phyloP scores from a whole-genome alignment of 2,888 invertebrate species.

The Cosmopolites sordidus region DNA sequence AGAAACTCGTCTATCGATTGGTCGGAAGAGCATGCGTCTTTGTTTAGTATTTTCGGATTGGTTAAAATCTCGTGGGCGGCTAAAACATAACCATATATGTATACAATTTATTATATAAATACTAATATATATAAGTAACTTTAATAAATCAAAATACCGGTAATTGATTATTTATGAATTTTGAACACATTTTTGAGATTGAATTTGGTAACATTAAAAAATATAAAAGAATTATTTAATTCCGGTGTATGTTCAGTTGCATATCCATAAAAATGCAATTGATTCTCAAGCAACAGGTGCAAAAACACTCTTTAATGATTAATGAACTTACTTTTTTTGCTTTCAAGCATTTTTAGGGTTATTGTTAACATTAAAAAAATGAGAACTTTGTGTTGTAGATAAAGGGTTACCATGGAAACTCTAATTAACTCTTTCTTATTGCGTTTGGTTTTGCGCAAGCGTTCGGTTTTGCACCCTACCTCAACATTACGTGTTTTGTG shows the following conservation, averaged over 20 bases:
- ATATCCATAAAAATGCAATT: neutral
- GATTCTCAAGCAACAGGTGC: too few relatives aligned
- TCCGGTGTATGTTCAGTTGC: neutral
- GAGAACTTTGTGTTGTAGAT: too few relatives aligned
- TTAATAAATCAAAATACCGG: too few relatives aligned
- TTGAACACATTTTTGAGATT: too few relatives aligned
- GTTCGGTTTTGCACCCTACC: conserved; percentile 12
- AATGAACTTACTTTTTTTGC: too few relatives aligned
- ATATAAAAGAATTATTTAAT: neutral
- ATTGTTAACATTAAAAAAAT: too few relatives aligned
- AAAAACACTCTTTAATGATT: too few relatives aligned
- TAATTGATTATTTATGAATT: too few relatives aligned
- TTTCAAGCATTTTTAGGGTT: too few relatives aligned
- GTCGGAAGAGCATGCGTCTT: conserved; percentile 12
- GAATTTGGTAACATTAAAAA: too few relatives aligned
- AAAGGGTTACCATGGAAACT: neutral
- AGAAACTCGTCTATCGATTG: conserved; percentile 11
- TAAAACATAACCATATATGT: neutral
- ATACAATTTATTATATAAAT: too few relatives aligned
- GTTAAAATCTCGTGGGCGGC: conserved; percentile 11
- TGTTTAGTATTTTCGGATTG: neutral
- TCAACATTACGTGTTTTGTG: conserved; percentile 20
- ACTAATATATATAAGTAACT: too few relatives aligned
- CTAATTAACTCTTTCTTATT: neutral
- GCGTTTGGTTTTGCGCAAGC: neutral